Evolutionary conservation across 2,113 vertebrate species (phyloP).

Genomic region (Tragulus kanchil): DNA sequence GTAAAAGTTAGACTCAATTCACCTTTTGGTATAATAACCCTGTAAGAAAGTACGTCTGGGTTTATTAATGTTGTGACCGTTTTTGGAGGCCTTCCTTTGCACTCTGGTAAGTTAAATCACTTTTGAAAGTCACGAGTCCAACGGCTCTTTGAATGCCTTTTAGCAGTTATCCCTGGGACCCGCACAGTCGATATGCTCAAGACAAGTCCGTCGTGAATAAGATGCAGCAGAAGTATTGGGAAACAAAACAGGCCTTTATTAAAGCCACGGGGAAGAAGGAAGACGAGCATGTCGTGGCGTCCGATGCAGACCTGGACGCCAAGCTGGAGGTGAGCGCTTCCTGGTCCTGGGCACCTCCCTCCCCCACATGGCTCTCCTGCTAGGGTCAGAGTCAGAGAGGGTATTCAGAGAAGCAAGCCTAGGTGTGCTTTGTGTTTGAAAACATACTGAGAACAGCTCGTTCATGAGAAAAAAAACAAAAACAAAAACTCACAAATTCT

Average conservation of each 20-base stretch:
- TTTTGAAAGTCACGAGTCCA: slow-evolving; percentile 12
- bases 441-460: background rate
- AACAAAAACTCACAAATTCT: background rate
- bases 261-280: slow-evolving; percentile 98
- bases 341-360: background rate
- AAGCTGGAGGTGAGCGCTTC: slow-evolving; percentile 95
- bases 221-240: slow-evolving; percentile 99
- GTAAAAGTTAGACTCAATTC: background rate
- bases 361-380: no score
- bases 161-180: slow-evolving; percentile 92
- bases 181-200: slow-evolving; percentile 93
- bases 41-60: background rate
- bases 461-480: background rate
- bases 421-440: background rate
- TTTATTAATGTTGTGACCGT: background rate
- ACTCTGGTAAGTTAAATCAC: background rate
- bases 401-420: no score
- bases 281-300: slow-evolving; percentile 97
- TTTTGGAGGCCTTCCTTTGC: background rate
- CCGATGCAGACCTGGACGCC: slow-evolving; percentile 96
- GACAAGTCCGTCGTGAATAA: slow-evolving; percentile 98
- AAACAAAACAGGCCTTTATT: slow-evolving; percentile 97
- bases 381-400: background rate
- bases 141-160: slow-evolving; percentile 63
- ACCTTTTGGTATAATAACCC: background rate